These are phyloP conservation scores for Piprites chloris DNA, from an alignment of 2,113 vertebrate species.

Conservation along the genomic window DNA sequence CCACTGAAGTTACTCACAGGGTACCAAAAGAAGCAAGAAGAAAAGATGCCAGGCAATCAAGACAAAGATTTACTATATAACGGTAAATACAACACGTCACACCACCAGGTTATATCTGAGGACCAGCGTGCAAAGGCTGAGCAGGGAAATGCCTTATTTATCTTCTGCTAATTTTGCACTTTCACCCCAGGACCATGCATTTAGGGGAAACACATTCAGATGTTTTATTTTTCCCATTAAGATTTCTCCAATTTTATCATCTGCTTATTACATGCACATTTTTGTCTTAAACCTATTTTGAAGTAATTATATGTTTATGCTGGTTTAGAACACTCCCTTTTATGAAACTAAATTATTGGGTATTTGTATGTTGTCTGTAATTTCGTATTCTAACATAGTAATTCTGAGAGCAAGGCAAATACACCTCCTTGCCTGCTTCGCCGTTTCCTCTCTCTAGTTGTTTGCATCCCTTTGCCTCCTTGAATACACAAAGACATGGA, in stretches of 20 bases:
- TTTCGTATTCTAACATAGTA: not conserved
- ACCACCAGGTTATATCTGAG: not conserved
- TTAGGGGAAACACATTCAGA: accelerated
- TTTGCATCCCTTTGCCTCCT: not conserved
- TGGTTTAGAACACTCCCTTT: not conserved
- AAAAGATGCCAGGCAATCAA: not conserved
- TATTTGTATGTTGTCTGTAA: not conserved
- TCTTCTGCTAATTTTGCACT: not conserved
- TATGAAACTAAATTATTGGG: not conserved
- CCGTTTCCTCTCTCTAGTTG: not conserved
- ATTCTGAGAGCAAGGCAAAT: constrained; percentile 19
- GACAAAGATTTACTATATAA: not conserved
- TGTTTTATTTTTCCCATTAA: not conserved
- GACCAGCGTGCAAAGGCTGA: not conserved
- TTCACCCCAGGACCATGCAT: not conserved
- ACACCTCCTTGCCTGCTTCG: not conserved
- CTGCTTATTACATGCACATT: not conserved
- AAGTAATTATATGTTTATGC: not conserved
- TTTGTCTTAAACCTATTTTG: constrained; percentile 10
- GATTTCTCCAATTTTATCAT: not conserved
- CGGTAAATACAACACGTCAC: not conserved
- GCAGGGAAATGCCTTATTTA: not conserved
- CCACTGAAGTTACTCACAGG: not conserved
- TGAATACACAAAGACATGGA: not conserved
- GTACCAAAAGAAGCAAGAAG: accelerated